phyloP scores from a whole-genome alignment of 2,888 invertebrate species.

The Drosophila neonasuta region DNA sequence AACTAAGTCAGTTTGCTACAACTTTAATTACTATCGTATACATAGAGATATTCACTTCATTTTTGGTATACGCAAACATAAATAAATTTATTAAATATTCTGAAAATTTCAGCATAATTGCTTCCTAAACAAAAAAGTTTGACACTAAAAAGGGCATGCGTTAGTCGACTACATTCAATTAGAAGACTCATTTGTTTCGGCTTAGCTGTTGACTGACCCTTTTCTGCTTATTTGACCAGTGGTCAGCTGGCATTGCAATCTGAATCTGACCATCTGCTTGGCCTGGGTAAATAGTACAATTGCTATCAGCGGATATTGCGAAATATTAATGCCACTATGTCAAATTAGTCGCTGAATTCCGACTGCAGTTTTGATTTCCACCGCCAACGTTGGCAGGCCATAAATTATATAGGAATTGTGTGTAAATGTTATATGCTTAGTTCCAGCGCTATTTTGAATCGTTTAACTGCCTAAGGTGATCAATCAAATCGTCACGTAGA shows the following conservation, averaged over 20 bases:
- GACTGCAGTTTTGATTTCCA: slow-evolving; percentile 22
- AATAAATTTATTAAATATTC: neutral
- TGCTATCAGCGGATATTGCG: slow-evolving; percentile 42
- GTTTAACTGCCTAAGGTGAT: slow-evolving; percentile 54
- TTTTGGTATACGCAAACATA: neutral
- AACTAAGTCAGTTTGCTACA: neutral
- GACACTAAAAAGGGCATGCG: slow-evolving; percentile 20
- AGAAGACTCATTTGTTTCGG: neutral
- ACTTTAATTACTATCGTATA: neutral
- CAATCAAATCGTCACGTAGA: slow-evolving; percentile 67
- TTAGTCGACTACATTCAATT: neutral
- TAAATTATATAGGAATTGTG: slow-evolving; percentile 39
- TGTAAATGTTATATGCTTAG: slow-evolving; percentile 6
- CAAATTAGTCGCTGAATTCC: slow-evolving; percentile 31
- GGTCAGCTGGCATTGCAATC: slow-evolving; percentile 46
- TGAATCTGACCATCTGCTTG: slow-evolving; percentile 53
- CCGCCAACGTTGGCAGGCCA: slow-evolving; percentile 18
- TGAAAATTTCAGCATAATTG: neutral
- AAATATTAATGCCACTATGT: slow-evolving; percentile 39
- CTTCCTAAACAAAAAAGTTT: neutral
- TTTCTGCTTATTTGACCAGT: slow-evolving; percentile 34
- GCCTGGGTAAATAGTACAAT: slow-evolving; percentile 23
- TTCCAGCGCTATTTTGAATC: slow-evolving; percentile 24
- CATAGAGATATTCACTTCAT: neutral
- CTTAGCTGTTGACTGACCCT: slow-evolving; percentile 42